Evolutionary conservation across 2,797 vertebrate genomes (phyloP).

Genomic region (Siniperca undulata): DNA sequence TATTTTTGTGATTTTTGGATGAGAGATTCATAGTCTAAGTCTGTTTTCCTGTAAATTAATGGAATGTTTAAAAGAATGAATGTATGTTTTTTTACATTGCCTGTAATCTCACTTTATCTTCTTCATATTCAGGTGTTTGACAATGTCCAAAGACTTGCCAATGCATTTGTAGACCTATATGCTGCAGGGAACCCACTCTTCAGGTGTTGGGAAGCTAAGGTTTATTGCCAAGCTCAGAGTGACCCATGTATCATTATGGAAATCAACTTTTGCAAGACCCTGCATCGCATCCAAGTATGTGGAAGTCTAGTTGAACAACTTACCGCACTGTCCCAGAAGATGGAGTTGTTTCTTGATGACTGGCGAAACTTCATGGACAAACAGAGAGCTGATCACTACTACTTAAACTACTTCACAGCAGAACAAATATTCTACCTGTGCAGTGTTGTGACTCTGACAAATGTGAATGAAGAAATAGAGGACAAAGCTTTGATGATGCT

Average conservation of each 20-base stretch:
- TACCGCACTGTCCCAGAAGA: slow-evolving; percentile 84
- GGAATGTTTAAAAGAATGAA: neutral
- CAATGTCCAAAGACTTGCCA: slow-evolving; percentile 87
- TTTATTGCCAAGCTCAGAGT: slow-evolving; percentile 80
- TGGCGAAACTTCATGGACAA: slow-evolving; percentile 87
- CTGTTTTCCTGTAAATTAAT: neutral
- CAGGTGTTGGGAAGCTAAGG: slow-evolving; percentile 84
- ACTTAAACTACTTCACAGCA: slow-evolving; percentile 91
- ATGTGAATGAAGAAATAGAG: slow-evolving; percentile 50
- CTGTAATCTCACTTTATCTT: neutral
- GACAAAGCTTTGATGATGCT: slow-evolving; percentile 88
- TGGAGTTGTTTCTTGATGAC: slow-evolving; percentile 86
- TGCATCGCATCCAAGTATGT: slow-evolving; percentile 1
- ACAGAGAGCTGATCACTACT: slow-evolving; percentile 85
- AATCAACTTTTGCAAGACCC: slow-evolving; percentile 76
- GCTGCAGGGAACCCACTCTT: slow-evolving; percentile 91
- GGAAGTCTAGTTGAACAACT: slow-evolving; percentile 82
- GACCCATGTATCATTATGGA: slow-evolving; percentile 77
- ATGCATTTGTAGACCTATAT: slow-evolving; percentile 88
- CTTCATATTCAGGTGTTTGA: slow-evolving; percentile 87
- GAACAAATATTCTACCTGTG: slow-evolving; percentile 92
- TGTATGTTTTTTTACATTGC: neutral
- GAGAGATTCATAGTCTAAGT: neutral
- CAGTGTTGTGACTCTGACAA: slow-evolving; percentile 76
- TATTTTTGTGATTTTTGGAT: neutral